Evolutionary conservation across 2,888 invertebrate genomes (phyloP).

Genomic region (Asteroscopus sphinx): DNA sequence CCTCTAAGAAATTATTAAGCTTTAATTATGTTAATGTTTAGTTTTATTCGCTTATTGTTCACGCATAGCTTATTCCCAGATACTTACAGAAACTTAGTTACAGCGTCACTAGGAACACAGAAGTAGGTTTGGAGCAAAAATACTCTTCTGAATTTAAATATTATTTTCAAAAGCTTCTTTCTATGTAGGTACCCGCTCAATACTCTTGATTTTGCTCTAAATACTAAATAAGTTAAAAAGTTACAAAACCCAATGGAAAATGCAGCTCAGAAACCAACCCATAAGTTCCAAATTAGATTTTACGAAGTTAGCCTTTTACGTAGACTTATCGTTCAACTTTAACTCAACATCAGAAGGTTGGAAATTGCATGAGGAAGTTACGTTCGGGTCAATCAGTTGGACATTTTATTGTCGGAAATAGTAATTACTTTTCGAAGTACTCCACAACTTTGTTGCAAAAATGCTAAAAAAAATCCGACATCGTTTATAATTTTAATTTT

Average conservation of each 20-base stretch:
- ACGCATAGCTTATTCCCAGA: too few species aligned
- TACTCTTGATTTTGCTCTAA: conserved; percentile 27
- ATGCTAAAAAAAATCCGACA: conserved; percentile 15
- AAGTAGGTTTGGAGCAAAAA: conserved; percentile 21
- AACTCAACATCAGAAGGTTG: conserved; percentile 35
- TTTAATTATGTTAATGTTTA: too few species aligned
- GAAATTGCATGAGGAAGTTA: conserved; percentile 31
- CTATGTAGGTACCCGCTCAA: conserved; percentile 23
- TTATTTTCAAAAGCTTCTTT: conserved; percentile 16
- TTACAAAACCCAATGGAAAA: conserved; percentile 47
- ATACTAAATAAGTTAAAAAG: conserved; percentile 49
- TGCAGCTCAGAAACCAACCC: conserved; percentile 52
- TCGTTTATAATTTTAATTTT: conserved; percentile 5
- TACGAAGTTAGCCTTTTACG: conserved; percentile 39
- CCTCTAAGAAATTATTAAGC: too few species aligned
- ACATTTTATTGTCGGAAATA: conserved; percentile 49
- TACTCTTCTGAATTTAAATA: conserved; percentile 20
- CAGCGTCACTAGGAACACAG: neutral
- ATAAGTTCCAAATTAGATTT: conserved; percentile 57
- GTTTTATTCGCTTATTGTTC: too few species aligned
- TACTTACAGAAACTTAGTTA: conserved; percentile 16
- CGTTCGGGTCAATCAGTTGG: conserved; percentile 50
- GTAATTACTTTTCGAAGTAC: conserved; percentile 55
- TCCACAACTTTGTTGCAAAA: conserved; percentile 37
- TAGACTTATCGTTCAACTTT: conserved; percentile 38